Base-by-base conservation (phyloP, 2,113 vertebrate genomes). In the Tetraodon nigroviridis region DNA sequence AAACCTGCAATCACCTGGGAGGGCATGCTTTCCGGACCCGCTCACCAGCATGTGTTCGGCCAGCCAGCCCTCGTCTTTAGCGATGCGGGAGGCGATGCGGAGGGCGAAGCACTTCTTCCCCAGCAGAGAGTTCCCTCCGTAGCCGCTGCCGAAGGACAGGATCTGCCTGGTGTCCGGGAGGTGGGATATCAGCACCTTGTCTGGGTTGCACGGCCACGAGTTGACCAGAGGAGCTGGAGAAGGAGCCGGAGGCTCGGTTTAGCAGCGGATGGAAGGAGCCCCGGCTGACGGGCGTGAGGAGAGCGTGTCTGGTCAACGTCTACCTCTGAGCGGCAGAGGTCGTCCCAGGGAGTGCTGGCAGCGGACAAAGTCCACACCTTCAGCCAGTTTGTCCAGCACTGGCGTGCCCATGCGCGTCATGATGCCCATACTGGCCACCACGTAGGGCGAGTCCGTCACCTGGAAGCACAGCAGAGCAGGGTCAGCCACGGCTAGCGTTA, bases 41-140 rank as follows among this genome's bases (percentile, higher is more conserved):
- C 69, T 82, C 78, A 99, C 97, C 95, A 99, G 89, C 97, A 99
- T 99, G 86, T 99, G 97, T 58, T 99, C 97, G 0, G 97, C 94
- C 42, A 99, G 87, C 97, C 97, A 99, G 51, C 96, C 97, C 64
- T 99, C 97, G 55, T 99, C 96, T 81, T 95, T 95, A 63, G 94
- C 97, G 6, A 99, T 94, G 27, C 93, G 91, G 53, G 96, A 95
- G 64, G 97, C 97, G 5, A 99, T 98, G 16, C 96, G 85, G 15
- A 99, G 94, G 0, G 97, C 97, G 14, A 99, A 99, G 81, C 97
- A 99, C 72, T 99, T 99, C 87, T 99, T 99, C 40, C 97, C 97
- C n/a, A 99, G 90, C 4, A 99, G 93, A 1, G 97, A 99, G 87
- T 99, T 99, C 40, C 97, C 97, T 14, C 97, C 97, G 0, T 99